Evolutionary conservation across 2,113 vertebrate genomes (phyloP), one percentile per base, ranked within the genome.

Genomic region (Clarias gariepinus): DNA sequence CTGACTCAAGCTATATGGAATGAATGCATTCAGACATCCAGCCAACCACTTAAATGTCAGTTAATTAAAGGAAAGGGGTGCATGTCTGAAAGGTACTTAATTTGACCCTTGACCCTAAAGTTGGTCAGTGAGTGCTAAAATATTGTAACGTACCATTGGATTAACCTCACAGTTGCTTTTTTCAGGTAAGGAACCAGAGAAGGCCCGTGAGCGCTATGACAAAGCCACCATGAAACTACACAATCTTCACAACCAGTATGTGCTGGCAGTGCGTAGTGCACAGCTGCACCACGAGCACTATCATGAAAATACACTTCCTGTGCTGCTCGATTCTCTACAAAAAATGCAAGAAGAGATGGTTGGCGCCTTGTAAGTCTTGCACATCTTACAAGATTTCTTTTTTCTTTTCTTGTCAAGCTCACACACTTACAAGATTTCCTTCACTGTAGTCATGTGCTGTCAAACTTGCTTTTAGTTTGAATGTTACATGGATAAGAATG

Each of bases 341-440:
- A 97, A 96, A 92, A 99, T 99, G 97, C 96, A 99, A 93, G 97
- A 99, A 94, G 98, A 99, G 93, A 99, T 99, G 98, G 97, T 98
- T 87, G 95, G 94, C 90, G 95, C 96, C 12, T 91, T 97, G 97
- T 97, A 95, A 96, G 96, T 89, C 64, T 0, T 13, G 58, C 33
- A 83, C 30, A 28, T 74, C 52, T 28, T 52, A n/a, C 23, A 77
- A 53, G 12, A 77, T 52, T 52, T 60, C 41, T 25, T 57, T 63
- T n/a, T n/a, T n/a, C n/a, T n/a, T n/a, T n/a, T n/a, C n/a, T n/a
- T n/a, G n/a, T n/a, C n/a, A n/a, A n/a, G n/a, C n/a, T n/a, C n/a
- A n/a, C n/a, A n/a, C n/a, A n/a, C 52, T 28, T 52, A n/a, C 23
- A 77, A 53, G 12, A 77, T 52, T 52, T 60, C 41, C 33, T 57